Evolutionary conservation across 2,888 invertebrate genomes (phyloP).

Genomic region (Eudemis profundana): DNA sequence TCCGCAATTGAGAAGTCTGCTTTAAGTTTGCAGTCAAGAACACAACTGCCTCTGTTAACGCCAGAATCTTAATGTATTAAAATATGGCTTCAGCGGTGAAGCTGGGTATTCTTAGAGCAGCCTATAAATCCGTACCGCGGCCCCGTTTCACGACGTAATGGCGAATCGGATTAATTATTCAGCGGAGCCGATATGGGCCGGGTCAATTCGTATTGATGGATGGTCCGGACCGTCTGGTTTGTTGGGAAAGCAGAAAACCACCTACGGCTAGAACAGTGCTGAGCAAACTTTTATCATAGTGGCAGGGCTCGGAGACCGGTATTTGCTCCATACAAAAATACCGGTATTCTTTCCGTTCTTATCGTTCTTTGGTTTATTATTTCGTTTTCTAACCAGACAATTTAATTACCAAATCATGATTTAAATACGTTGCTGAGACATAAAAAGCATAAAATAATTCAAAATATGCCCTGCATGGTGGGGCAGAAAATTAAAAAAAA

Average conservation of each 20-base stretch:
- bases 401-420: no score
- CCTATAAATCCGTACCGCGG: conserved; percentile 22
- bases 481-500: no score
- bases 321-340: no score
- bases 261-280: not conserved
- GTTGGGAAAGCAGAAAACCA: not conserved
- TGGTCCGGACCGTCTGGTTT: conserved; percentile 2
- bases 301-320: no score
- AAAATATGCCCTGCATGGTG: no score
- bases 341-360: no score
- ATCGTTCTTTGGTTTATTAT: no score
- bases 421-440: no score
- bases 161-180: conserved; percentile 34
- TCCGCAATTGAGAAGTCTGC: no score
- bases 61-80: not conserved
- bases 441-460: no score
- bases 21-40: not conserved
- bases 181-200: conserved; percentile 20
- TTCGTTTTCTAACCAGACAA: no score
- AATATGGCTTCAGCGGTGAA: not conserved
- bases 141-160: conserved; percentile 17
- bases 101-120: conserved; percentile 15
- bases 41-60: not conserved
- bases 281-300: no score
- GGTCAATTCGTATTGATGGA: conserved; percentile 23